These are phyloP conservation scores for Cepaea hortensis DNA, from an alignment of 2,888 invertebrate genomes.

Conservation along the genomic window DNA sequence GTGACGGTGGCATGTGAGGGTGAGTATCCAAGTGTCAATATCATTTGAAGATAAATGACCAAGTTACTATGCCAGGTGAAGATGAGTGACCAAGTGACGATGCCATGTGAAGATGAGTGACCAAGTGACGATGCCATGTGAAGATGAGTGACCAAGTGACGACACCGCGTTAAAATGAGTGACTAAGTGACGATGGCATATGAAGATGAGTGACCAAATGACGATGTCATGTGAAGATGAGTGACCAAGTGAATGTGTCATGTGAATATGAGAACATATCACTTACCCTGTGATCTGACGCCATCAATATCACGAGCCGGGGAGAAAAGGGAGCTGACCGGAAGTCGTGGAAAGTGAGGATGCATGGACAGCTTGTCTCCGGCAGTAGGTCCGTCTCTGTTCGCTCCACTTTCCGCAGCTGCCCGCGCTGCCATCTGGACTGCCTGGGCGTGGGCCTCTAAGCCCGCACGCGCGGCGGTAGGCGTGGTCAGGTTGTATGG, in stretches of 20 bases:
- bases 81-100: neutral
- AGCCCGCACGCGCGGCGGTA: conserved; percentile 53
- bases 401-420: conserved; percentile 35
- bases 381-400: conserved; percentile 19
- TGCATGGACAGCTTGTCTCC: conserved; percentile 38
- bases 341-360: conserved; percentile 51
- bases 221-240: neutral
- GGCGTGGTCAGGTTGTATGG: conserved; percentile 67
- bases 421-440: conserved; percentile 32
- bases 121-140: neutral
- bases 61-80: too few species aligned
- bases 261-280: neutral
- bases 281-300: conserved; percentile 61
- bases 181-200: neutral
- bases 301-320: conserved; percentile 70
- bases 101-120: neutral
- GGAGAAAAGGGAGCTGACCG: conserved; percentile 62
- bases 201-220: neutral
- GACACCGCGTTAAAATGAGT: neutral
- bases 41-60: too few species aligned
- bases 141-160: neutral
- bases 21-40: too few species aligned
- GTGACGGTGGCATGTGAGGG: too few species aligned
- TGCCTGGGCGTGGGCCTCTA: conserved; percentile 36
- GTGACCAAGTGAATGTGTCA: neutral